Conservation (phyloP, 2,888 invertebrate species). For the Drosophila recens region DNA sequence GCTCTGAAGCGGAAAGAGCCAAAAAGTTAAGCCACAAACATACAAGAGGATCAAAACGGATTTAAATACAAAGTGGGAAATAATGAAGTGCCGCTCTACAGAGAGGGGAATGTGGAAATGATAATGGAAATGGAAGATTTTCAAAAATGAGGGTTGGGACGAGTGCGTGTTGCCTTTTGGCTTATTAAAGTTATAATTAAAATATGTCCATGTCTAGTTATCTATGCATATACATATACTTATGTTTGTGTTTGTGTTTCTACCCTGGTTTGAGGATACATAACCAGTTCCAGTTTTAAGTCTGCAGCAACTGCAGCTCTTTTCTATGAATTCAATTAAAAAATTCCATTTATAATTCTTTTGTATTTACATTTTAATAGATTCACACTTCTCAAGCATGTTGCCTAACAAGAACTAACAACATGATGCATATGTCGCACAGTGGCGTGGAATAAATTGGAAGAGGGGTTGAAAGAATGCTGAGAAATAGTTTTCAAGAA, state of each 20-base stretch:
- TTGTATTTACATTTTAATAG: constrained; percentile 71
- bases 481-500: not conserved
- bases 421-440: constrained; percentile 9
- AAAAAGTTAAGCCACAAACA: constrained; percentile 82
- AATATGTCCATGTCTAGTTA: constrained; percentile 54
- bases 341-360: constrained; percentile 52
- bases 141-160: constrained; percentile 28
- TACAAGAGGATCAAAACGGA: constrained; percentile 82
- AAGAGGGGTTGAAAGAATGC: not conserved
- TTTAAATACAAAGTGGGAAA: constrained; percentile 80
- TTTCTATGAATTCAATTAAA: constrained; percentile 73
- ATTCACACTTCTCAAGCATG: constrained; percentile 64
- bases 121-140: constrained; percentile 17
- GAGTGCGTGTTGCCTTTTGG: constrained; percentile 67
- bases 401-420: constrained; percentile 18
- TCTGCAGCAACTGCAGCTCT: constrained; percentile 17
- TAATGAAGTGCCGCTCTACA: constrained; percentile 70
- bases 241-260: constrained; percentile 11
- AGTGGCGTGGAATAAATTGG: not conserved
- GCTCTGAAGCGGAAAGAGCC: constrained; percentile 73
- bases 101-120: constrained; percentile 36
- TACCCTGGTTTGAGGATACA: constrained; percentile 31
- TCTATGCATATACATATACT: constrained; percentile 4
- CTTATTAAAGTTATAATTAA: constrained; percentile 80
- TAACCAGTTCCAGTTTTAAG: constrained; percentile 34